Conservation (phyloP, 2,888 invertebrate genomes). For the Microctonus brassicae region DNA sequence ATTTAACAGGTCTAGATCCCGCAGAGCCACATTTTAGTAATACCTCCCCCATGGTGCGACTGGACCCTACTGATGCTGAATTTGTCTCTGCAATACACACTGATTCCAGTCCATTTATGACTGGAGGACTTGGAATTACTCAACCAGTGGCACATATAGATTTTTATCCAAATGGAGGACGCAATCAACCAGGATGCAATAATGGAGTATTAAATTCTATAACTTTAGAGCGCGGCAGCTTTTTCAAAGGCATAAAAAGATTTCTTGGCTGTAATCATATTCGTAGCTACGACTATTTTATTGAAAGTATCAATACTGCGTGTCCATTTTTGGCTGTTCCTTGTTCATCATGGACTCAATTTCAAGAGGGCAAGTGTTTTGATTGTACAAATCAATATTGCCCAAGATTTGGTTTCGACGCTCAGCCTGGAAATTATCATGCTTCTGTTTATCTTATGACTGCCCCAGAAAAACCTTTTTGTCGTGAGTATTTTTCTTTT, state of each 20-base stretch:
- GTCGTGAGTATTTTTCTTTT: conserved; percentile 75
- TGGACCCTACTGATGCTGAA: conserved; percentile 88
- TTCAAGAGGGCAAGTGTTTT: conserved; percentile 79
- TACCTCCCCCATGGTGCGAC: conserved; percentile 82
- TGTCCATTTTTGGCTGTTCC: conserved; percentile 85
- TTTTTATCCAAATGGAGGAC: conserved; percentile 92
- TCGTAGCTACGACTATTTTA: conserved; percentile 85
- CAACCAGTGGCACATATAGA: conserved; percentile 90
- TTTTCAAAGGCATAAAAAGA: conserved; percentile 76
- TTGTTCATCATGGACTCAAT: conserved; percentile 84
- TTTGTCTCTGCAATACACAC: conserved; percentile 94
- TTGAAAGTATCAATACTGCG: conserved; percentile 83
- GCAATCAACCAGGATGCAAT: conserved; percentile 80
- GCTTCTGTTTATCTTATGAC: conserved; percentile 81
- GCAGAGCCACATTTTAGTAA: conserved; percentile 92
- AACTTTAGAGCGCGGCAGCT: conserved; percentile 75
- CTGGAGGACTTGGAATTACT: conserved; percentile 83
- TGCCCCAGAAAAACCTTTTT: conserved; percentile 79
- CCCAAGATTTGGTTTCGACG: conserved; percentile 79
- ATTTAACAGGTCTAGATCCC: conserved; percentile 79
- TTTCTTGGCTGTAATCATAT: conserved; percentile 90
- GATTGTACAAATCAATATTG: conserved; percentile 78
- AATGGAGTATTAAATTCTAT: conserved; percentile 77
- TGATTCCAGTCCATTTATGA: conserved; percentile 84
- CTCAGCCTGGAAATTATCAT: conserved; percentile 65